Conservation (phyloP, 2,113 vertebrate genomes). For the Pteronura brasiliensis region DNA sequence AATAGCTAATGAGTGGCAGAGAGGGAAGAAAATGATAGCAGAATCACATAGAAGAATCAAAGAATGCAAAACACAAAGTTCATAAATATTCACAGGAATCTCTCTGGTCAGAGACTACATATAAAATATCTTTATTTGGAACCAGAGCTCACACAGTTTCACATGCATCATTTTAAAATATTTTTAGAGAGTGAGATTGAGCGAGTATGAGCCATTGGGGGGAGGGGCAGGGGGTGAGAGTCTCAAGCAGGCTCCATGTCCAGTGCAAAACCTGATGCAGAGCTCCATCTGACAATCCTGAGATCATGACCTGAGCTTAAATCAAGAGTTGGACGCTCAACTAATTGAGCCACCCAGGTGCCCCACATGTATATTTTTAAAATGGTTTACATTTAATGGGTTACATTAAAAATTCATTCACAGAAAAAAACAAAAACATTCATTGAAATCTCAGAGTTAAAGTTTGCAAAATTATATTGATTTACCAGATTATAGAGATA, state of each 20-base stretch:
- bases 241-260: neutral
- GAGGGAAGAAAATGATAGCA: neutral
- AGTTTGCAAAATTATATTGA: neutral
- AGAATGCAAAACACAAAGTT: neutral
- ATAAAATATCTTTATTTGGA: neutral
- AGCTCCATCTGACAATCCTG: neutral
- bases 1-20: neutral
- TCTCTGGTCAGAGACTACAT: neutral
- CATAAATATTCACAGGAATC: too few relatives aligned
- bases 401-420: neutral
- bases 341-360: neutral
- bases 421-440: neutral
- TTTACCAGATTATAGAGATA: neutral
- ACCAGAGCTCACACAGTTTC: neutral
- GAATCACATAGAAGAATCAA: neutral
- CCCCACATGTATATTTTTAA: neutral
- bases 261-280: neutral
- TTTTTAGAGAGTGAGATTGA: neutral
- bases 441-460: neutral
- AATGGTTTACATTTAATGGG: neutral
- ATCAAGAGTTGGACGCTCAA: neutral
- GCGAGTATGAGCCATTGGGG: fast-evolving
- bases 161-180: neutral
- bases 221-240: neutral
- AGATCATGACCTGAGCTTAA: neutral